Evolutionary conservation across 2,888 invertebrate species (phyloP).

Genomic region (Polydrusus tereticollis): DNA sequence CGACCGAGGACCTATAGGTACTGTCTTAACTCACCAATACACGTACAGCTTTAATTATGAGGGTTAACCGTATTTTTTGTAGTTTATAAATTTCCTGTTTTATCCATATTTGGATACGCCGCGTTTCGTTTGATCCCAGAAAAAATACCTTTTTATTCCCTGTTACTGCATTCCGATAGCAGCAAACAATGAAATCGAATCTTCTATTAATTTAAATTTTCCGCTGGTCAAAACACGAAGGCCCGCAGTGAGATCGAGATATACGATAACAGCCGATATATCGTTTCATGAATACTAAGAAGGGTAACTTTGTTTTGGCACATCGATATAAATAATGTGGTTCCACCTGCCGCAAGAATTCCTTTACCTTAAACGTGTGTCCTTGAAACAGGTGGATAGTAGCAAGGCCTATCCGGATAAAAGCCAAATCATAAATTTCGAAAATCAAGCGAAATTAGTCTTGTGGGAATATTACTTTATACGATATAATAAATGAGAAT

Average conservation of each 20-base stretch:
- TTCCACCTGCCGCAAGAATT: slow-evolving; percentile 38
- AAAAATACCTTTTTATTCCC: slow-evolving; percentile 13
- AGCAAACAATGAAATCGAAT: slow-evolving; percentile 31
- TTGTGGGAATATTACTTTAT: too few relatives aligned
- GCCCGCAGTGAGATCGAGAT: slow-evolving; percentile 28
- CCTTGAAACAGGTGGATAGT: slow-evolving; percentile 44
- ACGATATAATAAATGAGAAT: too few relatives aligned
- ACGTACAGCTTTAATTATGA: too few relatives aligned
- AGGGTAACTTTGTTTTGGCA: slow-evolving; percentile 43
- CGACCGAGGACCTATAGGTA: too few relatives aligned
- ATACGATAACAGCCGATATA: slow-evolving; percentile 37
- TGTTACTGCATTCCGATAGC: slow-evolving; percentile 32
- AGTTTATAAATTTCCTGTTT: neutral
- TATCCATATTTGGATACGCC: slow-evolving; percentile 21
- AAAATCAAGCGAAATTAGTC: too few relatives aligned
- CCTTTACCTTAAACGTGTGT: slow-evolving; percentile 22
- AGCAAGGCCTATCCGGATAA: slow-evolving; percentile 16
- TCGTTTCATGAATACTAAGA: slow-evolving; percentile 40
- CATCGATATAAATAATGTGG: slow-evolving; percentile 36
- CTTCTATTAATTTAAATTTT: slow-evolving; percentile 41
- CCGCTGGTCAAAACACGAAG: slow-evolving; percentile 26
- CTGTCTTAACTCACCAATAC: too few relatives aligned
- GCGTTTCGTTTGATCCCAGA: neutral
- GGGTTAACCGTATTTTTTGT: neutral
- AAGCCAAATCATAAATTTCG: too few relatives aligned